Evolutionary conservation across 2,113 vertebrate genomes (phyloP).

Genomic region (Artemisiospiza belli): DNA sequence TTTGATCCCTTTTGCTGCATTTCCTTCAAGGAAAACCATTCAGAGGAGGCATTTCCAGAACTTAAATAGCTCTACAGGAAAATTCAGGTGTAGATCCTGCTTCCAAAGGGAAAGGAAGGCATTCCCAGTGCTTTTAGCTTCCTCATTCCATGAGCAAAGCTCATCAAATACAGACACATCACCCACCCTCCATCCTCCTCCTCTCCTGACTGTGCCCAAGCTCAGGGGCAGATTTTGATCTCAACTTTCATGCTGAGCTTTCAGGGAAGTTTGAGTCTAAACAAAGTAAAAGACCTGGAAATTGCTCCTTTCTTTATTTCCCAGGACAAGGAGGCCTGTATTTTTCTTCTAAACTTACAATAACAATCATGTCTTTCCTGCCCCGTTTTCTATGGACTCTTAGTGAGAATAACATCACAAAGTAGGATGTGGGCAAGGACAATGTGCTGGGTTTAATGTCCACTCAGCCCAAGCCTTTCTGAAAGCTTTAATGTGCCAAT

Average conservation of each 20-base stretch:
- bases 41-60: neutral
- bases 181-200: neutral
- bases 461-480: neutral
- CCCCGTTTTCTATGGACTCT: neutral
- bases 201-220: neutral
- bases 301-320: neutral
- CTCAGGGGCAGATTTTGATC: neutral
- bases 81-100: neutral
- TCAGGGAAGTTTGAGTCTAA: neutral
- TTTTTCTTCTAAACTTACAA: neutral
- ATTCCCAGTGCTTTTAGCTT: neutral
- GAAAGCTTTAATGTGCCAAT: neutral
- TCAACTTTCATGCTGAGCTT: neutral
- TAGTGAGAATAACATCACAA: neutral
- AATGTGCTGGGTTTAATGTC: neutral
- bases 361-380: constrained; percentile 29
- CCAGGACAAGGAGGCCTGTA: neutral
- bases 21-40: neutral
- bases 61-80: neutral
- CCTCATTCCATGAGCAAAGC: neutral
- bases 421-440: neutral
- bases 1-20: neutral
- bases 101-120: neutral
- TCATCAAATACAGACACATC: neutral
- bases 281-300: constrained; percentile 19